These are phyloP conservation scores for Lasaia peninsularis DNA, from an alignment of 1,140 invertebrate genomes.

Conservation along the genomic window DNA sequence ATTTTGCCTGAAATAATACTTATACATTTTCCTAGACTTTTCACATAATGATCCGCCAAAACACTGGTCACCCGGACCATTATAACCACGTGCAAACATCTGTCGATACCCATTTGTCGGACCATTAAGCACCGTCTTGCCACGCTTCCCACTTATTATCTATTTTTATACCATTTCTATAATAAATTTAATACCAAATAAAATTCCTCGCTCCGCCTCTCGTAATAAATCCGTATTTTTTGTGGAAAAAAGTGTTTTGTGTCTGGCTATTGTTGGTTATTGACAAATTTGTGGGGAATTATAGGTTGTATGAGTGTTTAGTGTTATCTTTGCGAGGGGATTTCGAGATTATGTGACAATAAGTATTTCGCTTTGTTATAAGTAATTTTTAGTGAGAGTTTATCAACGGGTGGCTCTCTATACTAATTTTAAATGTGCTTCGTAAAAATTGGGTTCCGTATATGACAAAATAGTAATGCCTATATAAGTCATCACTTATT, in stretches of 20 bases:
- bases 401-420: constrained; percentile 1
- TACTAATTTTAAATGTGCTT: background rate
- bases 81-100: constrained; percentile 38
- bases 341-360: constrained; percentile 28
- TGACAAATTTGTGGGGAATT: constrained; percentile 37
- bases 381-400: constrained; percentile 34
- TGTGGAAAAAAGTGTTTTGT: constrained; percentile 34
- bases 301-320: constrained; percentile 26
- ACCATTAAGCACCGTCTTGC: constrained; percentile 47
- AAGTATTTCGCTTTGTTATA: constrained; percentile 29
- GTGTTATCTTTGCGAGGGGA: too few species aligned
- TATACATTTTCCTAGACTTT: background rate
- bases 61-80: constrained; percentile 17
- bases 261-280: constrained; percentile 31
- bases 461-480: too few species aligned
- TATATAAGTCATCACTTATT: too few species aligned
- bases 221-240: constrained; percentile 29
- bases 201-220: constrained; percentile 52
- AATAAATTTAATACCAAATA: constrained; percentile 59
- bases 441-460: too few species aligned
- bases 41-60: background rate
- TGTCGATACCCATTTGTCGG: constrained; percentile 45
- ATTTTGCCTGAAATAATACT: background rate
- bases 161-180: constrained; percentile 53
- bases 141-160: constrained; percentile 66